Conservation (phyloP, 2,797 vertebrate species). For the Enteromius afrohamiltoni region DNA sequence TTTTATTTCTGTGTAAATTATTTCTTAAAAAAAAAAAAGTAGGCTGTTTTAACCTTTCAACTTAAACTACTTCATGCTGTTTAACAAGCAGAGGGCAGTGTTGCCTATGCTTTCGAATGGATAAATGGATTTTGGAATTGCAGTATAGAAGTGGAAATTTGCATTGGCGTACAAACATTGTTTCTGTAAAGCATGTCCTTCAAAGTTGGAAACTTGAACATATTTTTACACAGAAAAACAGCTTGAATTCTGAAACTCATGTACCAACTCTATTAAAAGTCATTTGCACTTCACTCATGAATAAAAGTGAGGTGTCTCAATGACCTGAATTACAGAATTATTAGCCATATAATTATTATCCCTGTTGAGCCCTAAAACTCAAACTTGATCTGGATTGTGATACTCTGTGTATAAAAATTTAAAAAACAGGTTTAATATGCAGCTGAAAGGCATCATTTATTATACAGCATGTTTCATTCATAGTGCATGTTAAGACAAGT, state of each 20-base stretch:
- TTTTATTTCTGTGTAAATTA: neutral
- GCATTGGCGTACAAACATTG: neutral
- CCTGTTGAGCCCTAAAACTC: neutral
- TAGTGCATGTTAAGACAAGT: too few relatives aligned
- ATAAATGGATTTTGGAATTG: too few relatives aligned
- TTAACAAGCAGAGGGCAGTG: neutral
- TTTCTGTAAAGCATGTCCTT: neutral
- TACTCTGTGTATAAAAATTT: neutral
- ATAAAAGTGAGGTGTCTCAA: neutral
- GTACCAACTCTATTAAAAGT: too few relatives aligned
- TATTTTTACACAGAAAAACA: neutral
- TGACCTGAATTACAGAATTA: conserved; percentile 1
- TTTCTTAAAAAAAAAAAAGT: neutral
- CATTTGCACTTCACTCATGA: neutral
- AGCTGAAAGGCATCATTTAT: neutral
- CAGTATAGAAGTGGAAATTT: neutral
- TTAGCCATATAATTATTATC: neutral
- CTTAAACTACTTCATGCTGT: neutral
- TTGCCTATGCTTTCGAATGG: too few relatives aligned
- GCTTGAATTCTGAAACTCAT: neutral
- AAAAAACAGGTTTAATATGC: neutral
- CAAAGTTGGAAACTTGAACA: too few relatives aligned
- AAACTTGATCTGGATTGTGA: neutral
- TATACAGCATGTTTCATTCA: neutral
- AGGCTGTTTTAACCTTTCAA: neutral